Evolutionary conservation across 2,113 vertebrate species (phyloP), one percentile per base, ranked within the genome.

Genomic region (Amblyornis subalaris): DNA sequence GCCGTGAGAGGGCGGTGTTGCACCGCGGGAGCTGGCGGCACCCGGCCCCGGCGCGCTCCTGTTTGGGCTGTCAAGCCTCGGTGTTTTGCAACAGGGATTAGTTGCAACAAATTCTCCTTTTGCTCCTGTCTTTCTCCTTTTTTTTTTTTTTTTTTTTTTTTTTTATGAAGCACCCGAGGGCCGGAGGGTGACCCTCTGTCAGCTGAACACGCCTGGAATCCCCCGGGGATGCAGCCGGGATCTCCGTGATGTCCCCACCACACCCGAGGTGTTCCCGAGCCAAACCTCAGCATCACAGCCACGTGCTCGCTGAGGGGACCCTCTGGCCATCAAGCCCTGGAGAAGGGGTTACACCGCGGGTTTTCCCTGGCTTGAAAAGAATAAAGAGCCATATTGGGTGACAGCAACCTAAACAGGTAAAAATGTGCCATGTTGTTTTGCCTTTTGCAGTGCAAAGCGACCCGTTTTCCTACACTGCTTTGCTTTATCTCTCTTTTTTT

Each of bases 1-100:
- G 36, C 95, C 98, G 95, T 94, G 87, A 97, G 98, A 36, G 97
- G 97, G 45, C 96, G 96, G 85, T 97, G 91, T 93, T 96, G 95
- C 33, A 95, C 66, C 84, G 92, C 94, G 25, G 73, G 38, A 73
- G 72, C 24, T 16, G 74, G 66, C 9, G 9, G 31, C 71, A 3
- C 44, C 10, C 22, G 5, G 23, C 65, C 57, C 11, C n/a, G 8
- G 54, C 26, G 83, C 38, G 42, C 42, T 42, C 42, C 1, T 35
- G 58, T 33, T 48, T 38, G 69, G 60, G 5, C 0, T 6, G 16
- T 29, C 10, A 6, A 44, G 22, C 35, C 13, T 25, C 1, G 29
- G 7, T 8, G 2, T 33, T 64, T 40, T 14, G 35, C 69, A 76
- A 29, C 36, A 64, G 31, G 60, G 28, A n/a, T n/a, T 13, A 15